Percentiles rank a stretch among this genome's conserved stretches.
These are phyloP conservation scores for Catocala nupta DNA, from an alignment of 2,888 invertebrate species.

Conservation along the genomic window DNA sequence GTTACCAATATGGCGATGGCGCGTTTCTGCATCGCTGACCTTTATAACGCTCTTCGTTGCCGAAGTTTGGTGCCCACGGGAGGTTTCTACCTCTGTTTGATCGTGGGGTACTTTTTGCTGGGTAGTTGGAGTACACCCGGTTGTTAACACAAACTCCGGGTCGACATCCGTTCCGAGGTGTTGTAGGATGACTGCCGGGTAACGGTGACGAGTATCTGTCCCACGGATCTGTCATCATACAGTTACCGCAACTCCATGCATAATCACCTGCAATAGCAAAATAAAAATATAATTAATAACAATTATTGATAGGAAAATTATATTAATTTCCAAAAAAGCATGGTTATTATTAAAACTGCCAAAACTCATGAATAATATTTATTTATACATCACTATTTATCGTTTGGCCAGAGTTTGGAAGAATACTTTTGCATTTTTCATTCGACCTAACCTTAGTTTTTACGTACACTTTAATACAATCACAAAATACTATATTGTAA, in stretches of 20 bases:
- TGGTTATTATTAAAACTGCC: slow-evolving; percentile 48
- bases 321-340: slow-evolving; percentile 11
- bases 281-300: background rate
- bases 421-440: slow-evolving; percentile 72
- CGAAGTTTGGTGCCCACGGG: slow-evolving; percentile 76
- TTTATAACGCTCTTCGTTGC: slow-evolving; percentile 75
- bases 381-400: slow-evolving; percentile 79
- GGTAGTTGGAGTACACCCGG: slow-evolving; percentile 64
- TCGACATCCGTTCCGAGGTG: slow-evolving; percentile 77
- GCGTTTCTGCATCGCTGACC: slow-evolving; percentile 76
- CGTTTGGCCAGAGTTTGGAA: slow-evolving; percentile 84
- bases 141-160: slow-evolving; percentile 74
- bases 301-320: no score
- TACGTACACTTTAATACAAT: slow-evolving; percentile 59
- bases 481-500: slow-evolving; percentile 60
- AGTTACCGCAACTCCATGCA: slow-evolving; percentile 72
- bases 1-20: slow-evolving; percentile 79
- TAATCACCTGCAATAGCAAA: slow-evolving; percentile 68
- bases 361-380: slow-evolving; percentile 72
- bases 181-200: slow-evolving; percentile 69
- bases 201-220: slow-evolving; percentile 68
- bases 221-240: slow-evolving; percentile 75
- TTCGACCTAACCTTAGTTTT: slow-evolving; percentile 58
- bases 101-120: slow-evolving; percentile 66
- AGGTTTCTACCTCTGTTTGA: slow-evolving; percentile 72